Evolutionary conservation across 2,888 invertebrate species (phyloP).

Genomic region (Laspeyria flexula): DNA sequence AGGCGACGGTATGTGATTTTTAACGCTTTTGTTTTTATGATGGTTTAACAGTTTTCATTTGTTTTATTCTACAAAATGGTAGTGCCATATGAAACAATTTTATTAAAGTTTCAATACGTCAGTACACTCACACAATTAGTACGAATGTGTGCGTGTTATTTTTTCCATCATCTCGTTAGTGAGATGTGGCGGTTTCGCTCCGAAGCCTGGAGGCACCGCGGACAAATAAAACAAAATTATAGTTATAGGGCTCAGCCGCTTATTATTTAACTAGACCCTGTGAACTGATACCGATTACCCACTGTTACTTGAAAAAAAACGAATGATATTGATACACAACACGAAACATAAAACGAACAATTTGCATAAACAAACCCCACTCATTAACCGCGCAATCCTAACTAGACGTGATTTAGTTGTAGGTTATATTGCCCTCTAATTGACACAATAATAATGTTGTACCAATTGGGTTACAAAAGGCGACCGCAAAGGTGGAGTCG

Average conservation of each 20-base stretch:
- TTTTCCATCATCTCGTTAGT: slow-evolving; percentile 77
- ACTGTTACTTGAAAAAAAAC: slow-evolving; percentile 59
- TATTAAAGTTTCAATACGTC: too few relatives aligned
- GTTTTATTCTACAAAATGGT: too few relatives aligned
- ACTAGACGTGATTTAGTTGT: slow-evolving; percentile 75
- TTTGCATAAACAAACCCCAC: slow-evolving; percentile 62
- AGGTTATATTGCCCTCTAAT: slow-evolving; percentile 77
- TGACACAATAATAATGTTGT: slow-evolving; percentile 83
- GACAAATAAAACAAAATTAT: slow-evolving; percentile 81
- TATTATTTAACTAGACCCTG: slow-evolving; percentile 82
- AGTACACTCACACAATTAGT: slow-evolving; percentile 57
- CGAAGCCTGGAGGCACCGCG: slow-evolving; percentile 60
- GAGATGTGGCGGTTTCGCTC: slow-evolving; percentile 67
- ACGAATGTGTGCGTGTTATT: slow-evolving; percentile 66
- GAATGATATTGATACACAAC: slow-evolving; percentile 50
- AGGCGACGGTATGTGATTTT: too few relatives aligned
- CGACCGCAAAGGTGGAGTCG: slow-evolving; percentile 79
- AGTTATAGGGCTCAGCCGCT: slow-evolving; percentile 79
- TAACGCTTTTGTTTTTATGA: too few relatives aligned
- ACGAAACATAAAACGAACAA: slow-evolving; percentile 44
- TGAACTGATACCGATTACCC: slow-evolving; percentile 74
- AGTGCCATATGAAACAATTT: too few relatives aligned
- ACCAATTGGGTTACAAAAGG: slow-evolving; percentile 78
- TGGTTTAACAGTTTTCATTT: too few relatives aligned
- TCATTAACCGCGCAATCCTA: slow-evolving; percentile 52